Evolutionary conservation across 1,140 invertebrate species (phyloP).

Genomic region (Drosophila oshimai): DNA sequence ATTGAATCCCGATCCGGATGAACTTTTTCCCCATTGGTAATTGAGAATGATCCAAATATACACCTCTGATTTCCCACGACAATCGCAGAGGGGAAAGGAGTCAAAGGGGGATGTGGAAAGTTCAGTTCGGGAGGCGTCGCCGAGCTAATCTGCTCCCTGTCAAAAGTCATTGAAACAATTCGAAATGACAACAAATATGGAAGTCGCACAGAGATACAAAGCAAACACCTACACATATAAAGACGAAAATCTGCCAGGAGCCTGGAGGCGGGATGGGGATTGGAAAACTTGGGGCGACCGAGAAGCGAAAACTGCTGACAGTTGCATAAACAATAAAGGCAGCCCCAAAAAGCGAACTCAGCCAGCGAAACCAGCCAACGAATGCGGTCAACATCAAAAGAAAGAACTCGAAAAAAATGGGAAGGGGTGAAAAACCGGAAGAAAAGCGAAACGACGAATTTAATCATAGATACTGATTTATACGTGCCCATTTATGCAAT

Average conservation of each 20-base stretch:
- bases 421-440: slow-evolving; percentile 2
- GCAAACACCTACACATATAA: slow-evolving; percentile 40
- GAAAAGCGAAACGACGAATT: slow-evolving; percentile 32
- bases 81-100: not conserved
- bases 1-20: not conserved
- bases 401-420: slow-evolving; percentile 14
- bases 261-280: not conserved
- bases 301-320: slow-evolving; percentile 70
- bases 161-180: slow-evolving; percentile 78
- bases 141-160: slow-evolving; percentile 73
- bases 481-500: no score
- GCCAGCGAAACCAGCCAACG: slow-evolving; percentile 29
- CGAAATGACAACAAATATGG: slow-evolving; percentile 77
- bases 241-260: not conserved
- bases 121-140: slow-evolving; percentile 54
- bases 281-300: slow-evolving; percentile 39
- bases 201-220: slow-evolving; percentile 52
- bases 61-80: slow-evolving; percentile 59
- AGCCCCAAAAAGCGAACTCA: slow-evolving; percentile 38
- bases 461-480: no score
- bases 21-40: slow-evolving; percentile 9
- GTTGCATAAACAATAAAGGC: slow-evolving; percentile 77
- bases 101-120: not conserved
- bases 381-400: slow-evolving; percentile 78
- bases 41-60: slow-evolving; percentile 6